These are phyloP conservation scores for Bubalus kerabau DNA, from an alignment of 2,113 vertebrate species.

Conservation along the genomic window DNA sequence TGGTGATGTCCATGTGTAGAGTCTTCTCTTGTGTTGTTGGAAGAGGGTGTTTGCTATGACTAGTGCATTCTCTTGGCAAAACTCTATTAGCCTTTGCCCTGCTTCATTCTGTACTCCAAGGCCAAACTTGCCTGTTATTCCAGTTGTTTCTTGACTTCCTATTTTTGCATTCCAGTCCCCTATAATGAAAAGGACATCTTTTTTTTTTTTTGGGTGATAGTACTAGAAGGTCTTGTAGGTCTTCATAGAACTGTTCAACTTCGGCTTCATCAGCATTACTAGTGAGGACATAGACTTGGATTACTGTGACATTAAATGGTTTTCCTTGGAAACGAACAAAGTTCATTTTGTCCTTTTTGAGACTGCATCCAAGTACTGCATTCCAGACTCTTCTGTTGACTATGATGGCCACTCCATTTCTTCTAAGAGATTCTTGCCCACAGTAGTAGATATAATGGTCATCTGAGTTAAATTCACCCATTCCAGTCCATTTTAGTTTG, in stretches of 20 bases:
- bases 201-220: neutral
- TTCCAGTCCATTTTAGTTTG: neutral
- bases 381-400: neutral
- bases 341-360: neutral
- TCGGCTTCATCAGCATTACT: neutral
- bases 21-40: neutral
- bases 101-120: neutral
- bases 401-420: neutral
- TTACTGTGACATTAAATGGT: neutral
- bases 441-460: neutral
- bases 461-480: neutral
- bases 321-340: neutral
- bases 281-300: neutral
- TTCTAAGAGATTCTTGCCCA: neutral
- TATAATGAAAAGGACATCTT: neutral
- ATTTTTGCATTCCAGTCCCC: neutral
- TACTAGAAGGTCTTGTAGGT: neutral
- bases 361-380: neutral
- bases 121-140: neutral
- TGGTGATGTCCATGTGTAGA: neutral
- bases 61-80: neutral
- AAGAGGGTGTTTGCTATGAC: neutral
- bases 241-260: neutral
- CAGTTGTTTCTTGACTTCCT: neutral
- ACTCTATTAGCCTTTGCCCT: neutral